Base-by-base conservation (phyloP, 2,888 invertebrate genomes). In the Amblyjoppa proteus region DNA sequence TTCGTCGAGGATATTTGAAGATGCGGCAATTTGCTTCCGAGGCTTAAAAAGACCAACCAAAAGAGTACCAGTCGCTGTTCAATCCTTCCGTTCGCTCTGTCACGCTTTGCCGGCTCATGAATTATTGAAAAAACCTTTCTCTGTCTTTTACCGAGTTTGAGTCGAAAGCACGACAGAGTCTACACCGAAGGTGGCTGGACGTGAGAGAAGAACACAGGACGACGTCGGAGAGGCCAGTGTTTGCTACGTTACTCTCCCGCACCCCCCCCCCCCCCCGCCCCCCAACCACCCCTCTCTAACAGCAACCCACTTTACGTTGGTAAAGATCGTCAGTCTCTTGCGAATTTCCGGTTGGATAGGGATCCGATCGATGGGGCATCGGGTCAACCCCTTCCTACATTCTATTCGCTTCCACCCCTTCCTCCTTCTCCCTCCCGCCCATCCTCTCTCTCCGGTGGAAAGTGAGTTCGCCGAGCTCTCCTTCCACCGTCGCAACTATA, bases 281-380 rank as follows among this genome's bases (percentile, higher is more conserved):
- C 9, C 20, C 20, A 20, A 20, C 20, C 20, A 20, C 20, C 20
- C n/a, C 58, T 66, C 38, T 49, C 51, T 66, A 45, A 28, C 73
- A 31, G 53, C 73, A 73, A 73, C 73, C 73, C 73, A 73, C 74
- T 74, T 74, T 74, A 74, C 74, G 74, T 74, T 45, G 45, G 74
- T 74, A 74, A 74, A 74, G 74, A 61, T 74, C 74, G 74, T 74
- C 74, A 74, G 58, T 66, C 61, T 68, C 74, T 66, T 51, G 73
- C 69, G 61, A 84, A 81, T 84, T 84, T 77, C 81, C 77, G 73
- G 81, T 78, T 77, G 73, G 84, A 81, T 77, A 80, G 77, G 74
- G 69, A 84, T 53, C 49, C 84, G 74, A 84, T 80, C 80, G 76
- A 80, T 84, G 80, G 80, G 80, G 71, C 76, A 71, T 75, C 80